Evolutionary conservation across 2,888 invertebrate species (phyloP), one percentile per base, ranked within the genome.

Genomic region (Abrostola triplasia): DNA sequence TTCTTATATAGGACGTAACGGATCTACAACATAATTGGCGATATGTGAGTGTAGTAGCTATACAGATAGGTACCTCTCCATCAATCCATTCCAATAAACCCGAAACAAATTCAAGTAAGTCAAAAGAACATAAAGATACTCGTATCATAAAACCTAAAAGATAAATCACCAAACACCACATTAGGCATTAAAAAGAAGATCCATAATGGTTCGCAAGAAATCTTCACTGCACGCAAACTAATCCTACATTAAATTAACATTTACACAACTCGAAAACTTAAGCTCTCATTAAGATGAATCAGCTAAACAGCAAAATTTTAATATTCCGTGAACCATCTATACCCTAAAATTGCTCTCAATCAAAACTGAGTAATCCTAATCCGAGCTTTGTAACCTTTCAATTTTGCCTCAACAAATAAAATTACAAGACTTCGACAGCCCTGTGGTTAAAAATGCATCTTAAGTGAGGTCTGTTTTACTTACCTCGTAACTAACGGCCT

Each of bases 381-480:
- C 76, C 79, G 61, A 60, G 80, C 81, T 84, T 87, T 86, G 76
- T 88, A 90, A 91, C 89, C 86, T 87, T 89, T 88, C 86, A 89
- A 88, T 90, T 90, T 88, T 71, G 80, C 63, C 77, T 85, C 80
- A 85, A 81, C 84, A 89, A 88, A 88, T 85, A 85, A 90, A 84
- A 89, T 88, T 89, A 84, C 79, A 81, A 64, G 78, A 66, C 38
- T 56, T 2, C 65, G 73, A 67, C 85, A 88, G 78, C 90, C 90
- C 89, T 90, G 74, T 89, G 77, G 84, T 90, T 91, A 90, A 89
- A 89, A 88, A 87, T 81, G 83, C 84, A 86, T 88, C 85, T 83
- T 85, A 87, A 87, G 87, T 87, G 82, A 85, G 85, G 82, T 85
- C 84, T 81, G 81, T 79, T 83, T 86, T 84, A 86, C 86, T 85